phyloP scores from a whole-genome alignment of 92 coral and sea anemone species.

The Blastomussa wellsi region DNA sequence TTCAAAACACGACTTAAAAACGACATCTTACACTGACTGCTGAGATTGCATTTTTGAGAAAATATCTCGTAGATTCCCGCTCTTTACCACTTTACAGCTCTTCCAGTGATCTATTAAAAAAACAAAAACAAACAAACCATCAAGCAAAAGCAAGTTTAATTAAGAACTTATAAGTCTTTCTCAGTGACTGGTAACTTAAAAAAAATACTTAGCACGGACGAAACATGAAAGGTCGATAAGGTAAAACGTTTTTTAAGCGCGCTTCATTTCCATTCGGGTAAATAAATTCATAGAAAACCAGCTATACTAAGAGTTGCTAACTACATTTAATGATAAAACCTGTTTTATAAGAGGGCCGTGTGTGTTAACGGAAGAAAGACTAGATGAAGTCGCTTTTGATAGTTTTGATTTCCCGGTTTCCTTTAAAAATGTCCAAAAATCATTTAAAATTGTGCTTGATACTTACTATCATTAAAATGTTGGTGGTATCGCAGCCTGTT shows the following conservation, averaged over 20 bases:
- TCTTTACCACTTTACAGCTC: slow-evolving; percentile 20
- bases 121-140: no score
- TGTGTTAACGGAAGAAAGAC: no score
- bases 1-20: neutral
- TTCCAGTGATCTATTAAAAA: slow-evolving; percentile 27
- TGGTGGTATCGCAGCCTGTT: slow-evolving; percentile 6
- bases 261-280: no score
- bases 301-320: no score
- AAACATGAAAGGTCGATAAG: no score
- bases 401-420: no score
- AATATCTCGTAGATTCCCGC: neutral
- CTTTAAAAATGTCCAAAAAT: no score
- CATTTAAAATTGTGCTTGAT: neutral
- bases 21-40: slow-evolving; percentile 3
- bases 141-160: neutral
- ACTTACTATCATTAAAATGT: slow-evolving; percentile 23
- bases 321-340: no score
- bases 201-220: no score
- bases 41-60: neutral
- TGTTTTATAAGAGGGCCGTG: no score
- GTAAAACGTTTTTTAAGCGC: no score
- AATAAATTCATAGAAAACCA: no score
- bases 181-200: neutral
- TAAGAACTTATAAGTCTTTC: neutral
- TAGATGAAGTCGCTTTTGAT: neutral